Conservation (phyloP, 2,113 vertebrate genomes). For the Caranx melampygus region DNA sequence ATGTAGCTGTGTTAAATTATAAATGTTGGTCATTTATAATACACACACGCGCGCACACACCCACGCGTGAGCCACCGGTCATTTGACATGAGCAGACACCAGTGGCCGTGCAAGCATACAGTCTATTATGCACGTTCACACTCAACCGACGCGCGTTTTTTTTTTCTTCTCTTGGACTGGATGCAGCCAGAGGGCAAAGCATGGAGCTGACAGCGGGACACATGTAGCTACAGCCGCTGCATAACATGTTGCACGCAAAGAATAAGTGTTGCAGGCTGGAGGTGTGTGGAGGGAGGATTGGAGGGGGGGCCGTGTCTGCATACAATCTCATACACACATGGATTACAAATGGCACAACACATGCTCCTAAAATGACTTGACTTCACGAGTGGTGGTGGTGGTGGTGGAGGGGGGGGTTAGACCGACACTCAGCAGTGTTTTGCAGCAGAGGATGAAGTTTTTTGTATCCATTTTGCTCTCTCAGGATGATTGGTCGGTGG, state of each 20-base stretch:
- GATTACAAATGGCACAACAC: background rate
- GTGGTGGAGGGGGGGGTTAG: too few species aligned
- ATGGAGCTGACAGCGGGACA: slow-evolving; percentile 29
- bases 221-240: slow-evolving; percentile 7
- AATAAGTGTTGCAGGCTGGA: slow-evolving; percentile 12
- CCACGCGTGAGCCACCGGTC: slow-evolving; percentile 1
- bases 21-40: slow-evolving; percentile 37
- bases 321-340: background rate
- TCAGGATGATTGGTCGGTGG: background rate
- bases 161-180: slow-evolving; percentile 33
- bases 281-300: too few species aligned
- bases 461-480: background rate
- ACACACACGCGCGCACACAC: background rate
- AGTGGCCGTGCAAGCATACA: slow-evolving; percentile 13
- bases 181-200: slow-evolving; percentile 24
- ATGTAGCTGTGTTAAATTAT: slow-evolving; percentile 33
- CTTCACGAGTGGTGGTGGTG: background rate
- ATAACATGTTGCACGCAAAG: slow-evolving; percentile 13
- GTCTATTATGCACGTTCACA: slow-evolving; percentile 36
- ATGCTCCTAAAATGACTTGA: background rate
- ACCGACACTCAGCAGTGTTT: background rate
- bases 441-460: background rate
- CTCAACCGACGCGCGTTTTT: slow-evolving; percentile 28
- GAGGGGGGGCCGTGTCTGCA: slow-evolving; percentile 1
- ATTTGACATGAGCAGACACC: slow-evolving; percentile 43